phyloP scores from a whole-genome alignment of 2,113 vertebrate species.

The Cheilinus undulatus region DNA sequence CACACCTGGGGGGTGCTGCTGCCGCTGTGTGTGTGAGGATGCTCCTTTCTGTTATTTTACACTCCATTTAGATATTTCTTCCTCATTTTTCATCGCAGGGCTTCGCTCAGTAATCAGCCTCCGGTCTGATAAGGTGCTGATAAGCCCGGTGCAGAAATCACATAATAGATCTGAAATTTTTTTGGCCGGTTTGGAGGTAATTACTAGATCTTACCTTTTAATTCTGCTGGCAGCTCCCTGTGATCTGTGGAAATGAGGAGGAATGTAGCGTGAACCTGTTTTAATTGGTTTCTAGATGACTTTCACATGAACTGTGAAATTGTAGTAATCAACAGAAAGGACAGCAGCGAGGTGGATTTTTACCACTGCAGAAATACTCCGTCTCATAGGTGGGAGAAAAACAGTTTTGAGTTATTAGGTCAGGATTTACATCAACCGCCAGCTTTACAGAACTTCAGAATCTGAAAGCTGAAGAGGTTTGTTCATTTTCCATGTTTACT shows the following conservation, averaged over 20 bases:
- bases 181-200: constrained; percentile 58
- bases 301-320: constrained; percentile 75
- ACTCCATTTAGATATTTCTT: constrained; percentile 37
- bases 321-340: constrained; percentile 60
- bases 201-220: constrained; percentile 76
- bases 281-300: constrained; percentile 75
- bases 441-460: no score
- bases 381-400: constrained; percentile 12
- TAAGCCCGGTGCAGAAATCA: constrained; percentile 57
- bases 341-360: constrained; percentile 36
- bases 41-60: constrained; percentile 47
- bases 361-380: constrained; percentile 6
- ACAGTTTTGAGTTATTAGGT: background rate
- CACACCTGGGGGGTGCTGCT: background rate
- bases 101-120: constrained; percentile 48
- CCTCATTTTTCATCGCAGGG: constrained; percentile 48
- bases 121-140: constrained; percentile 56
- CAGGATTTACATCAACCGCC: no score
- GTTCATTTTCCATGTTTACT: background rate
- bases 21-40: constrained; percentile 4
- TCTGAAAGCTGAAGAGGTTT: no score
- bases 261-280: constrained; percentile 62
- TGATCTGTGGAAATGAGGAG: constrained; percentile 70
- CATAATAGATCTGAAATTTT: constrained; percentile 61
- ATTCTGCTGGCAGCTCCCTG: constrained; percentile 63